Evolutionary conservation across 2,888 invertebrate species (phyloP).

Genomic region (Andrena bucephala): DNA sequence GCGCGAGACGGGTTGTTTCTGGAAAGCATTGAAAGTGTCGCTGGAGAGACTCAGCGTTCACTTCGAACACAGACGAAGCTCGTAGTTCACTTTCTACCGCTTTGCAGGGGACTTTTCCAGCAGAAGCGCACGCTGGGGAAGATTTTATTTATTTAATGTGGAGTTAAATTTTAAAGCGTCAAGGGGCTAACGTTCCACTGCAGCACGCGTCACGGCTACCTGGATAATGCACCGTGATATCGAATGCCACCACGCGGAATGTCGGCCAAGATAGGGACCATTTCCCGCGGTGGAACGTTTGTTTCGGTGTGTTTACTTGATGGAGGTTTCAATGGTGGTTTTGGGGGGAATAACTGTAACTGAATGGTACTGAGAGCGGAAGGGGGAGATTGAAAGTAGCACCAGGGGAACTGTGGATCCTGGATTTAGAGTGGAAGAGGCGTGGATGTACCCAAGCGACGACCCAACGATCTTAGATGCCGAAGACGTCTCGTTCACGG

Average conservation of each 20-base stretch:
- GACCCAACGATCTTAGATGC: no score
- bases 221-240: neutral
- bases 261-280: constrained; percentile 23
- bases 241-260: constrained; percentile 2
- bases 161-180: no score
- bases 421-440: no score
- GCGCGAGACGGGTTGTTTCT: no score
- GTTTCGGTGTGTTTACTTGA: neutral
- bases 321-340: neutral
- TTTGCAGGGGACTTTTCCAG: neutral
- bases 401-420: no score
- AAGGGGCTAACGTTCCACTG: neutral
- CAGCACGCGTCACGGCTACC: neutral
- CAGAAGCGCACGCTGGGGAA: neutral
- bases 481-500: neutral
- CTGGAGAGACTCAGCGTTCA: no score
- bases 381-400: no score
- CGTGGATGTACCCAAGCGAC: neutral
- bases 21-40: no score
- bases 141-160: no score
- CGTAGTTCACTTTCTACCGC: neutral
- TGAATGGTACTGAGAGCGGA: no score
- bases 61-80: no score
- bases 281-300: neutral
- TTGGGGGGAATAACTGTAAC: no score